These are phyloP conservation scores for Himalopsyche japonica DNA, from an alignment of 2,888 invertebrate genomes.

Conservation along the genomic window DNA sequence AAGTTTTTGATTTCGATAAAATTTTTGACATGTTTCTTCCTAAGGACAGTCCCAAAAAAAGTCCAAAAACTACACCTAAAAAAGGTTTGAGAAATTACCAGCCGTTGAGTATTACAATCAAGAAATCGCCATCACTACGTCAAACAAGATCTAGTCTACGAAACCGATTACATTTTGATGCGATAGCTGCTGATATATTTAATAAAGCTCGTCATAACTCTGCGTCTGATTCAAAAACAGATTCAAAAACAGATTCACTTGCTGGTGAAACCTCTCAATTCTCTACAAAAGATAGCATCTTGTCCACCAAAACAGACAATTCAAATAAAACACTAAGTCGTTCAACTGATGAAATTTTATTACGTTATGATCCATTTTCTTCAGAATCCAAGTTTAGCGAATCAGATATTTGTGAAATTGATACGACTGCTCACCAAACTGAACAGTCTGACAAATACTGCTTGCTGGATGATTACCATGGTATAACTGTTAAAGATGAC, in stretches of 20 bases:
- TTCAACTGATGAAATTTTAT: background rate
- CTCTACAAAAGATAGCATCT: background rate
- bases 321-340: background rate
- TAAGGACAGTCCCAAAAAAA: background rate
- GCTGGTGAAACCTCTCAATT: background rate
- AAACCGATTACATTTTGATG: background rate
- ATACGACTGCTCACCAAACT: background rate
- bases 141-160: background rate
- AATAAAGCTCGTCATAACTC: background rate
- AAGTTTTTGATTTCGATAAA: slow-evolving; percentile 12
- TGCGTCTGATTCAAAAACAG: background rate
- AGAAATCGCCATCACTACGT: slow-evolving; percentile 39
- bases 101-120: slow-evolving; percentile 41
- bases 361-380: background rate
- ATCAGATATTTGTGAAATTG: background rate
- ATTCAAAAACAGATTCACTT: background rate
- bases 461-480: background rate
- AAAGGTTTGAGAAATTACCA: slow-evolving; percentile 34
- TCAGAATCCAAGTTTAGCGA: background rate
- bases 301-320: background rate
- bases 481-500: background rate
- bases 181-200: background rate
- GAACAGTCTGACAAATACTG: background rate
- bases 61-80: slow-evolving; percentile 31
- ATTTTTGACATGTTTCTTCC: slow-evolving; percentile 24